Percentiles rank a stretch among this genome's conserved stretches.
Evolutionary conservation across 2,797 vertebrate genomes (phyloP).

Genomic region (Hemitrygon akajei): DNA sequence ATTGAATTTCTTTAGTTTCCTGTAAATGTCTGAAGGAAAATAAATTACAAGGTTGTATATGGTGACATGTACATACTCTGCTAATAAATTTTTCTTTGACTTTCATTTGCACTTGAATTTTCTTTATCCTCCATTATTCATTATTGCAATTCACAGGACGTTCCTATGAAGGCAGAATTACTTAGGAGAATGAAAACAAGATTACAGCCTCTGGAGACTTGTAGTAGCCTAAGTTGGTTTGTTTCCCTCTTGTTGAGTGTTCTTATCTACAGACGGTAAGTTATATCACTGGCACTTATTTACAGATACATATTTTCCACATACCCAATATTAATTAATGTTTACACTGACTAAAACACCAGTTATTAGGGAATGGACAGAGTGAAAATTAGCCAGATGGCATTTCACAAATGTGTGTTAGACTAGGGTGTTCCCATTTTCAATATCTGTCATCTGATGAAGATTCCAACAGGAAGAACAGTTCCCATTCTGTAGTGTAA

Average conservation of each 20-base stretch:
- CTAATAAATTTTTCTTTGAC: too few species aligned
- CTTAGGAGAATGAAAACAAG: not conserved
- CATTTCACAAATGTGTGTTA: not conserved
- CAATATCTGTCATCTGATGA: not conserved
- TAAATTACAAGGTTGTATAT: too few species aligned
- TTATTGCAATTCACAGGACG: not conserved
- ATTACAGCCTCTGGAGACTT: not conserved
- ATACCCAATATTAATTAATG: constrained; percentile 11
- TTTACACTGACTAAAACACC: not conserved
- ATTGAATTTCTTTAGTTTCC: too few species aligned
- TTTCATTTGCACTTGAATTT: too few species aligned
- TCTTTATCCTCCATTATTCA: too few species aligned
- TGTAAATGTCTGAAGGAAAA: too few species aligned
- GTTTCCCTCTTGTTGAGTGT: not conserved
- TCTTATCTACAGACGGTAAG: not conserved
- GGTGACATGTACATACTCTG: too few species aligned
- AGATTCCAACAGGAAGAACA: not conserved
- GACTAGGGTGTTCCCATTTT: not conserved
- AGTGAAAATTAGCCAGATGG: not conserved
- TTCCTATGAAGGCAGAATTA: not conserved
- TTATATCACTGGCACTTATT: not conserved
- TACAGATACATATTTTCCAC: not conserved
- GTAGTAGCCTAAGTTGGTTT: not conserved
- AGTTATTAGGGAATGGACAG: not conserved
- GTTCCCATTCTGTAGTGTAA: not conserved